A percentile compares a stretch with the other conserved stretches of the same genome.
Conservation (phyloP, 1,140 invertebrate genomes). For the Caenorhabditis briggsae region DNA sequence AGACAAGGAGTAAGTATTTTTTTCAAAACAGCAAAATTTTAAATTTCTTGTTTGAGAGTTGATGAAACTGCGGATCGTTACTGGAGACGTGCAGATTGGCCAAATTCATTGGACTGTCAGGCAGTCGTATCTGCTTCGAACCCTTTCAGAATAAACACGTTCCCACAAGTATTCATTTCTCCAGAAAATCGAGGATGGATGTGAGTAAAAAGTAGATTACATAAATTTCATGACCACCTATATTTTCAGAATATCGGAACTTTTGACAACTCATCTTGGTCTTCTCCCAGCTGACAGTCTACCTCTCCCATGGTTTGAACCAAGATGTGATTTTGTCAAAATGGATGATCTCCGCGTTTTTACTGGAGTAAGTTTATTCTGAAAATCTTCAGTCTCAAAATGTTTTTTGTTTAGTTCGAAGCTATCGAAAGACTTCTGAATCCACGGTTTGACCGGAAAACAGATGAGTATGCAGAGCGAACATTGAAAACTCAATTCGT, state of each 20-base stretch:
- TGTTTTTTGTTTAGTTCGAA: neutral
- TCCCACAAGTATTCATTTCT: slow-evolving; percentile 82
- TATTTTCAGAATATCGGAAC: slow-evolving; percentile 74
- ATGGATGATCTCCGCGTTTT: slow-evolving; percentile 26
- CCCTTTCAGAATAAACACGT: neutral
- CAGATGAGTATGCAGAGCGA: slow-evolving; percentile 78
- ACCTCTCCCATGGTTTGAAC: slow-evolving; percentile 85
- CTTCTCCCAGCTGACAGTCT: slow-evolving; percentile 82
- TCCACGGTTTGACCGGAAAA: slow-evolving; percentile 71
- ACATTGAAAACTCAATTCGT: slow-evolving; percentile 80
- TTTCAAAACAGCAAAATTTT: neutral
- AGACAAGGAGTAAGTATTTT: neutral
- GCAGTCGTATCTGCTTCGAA: slow-evolving; percentile 47
- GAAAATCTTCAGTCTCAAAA: neutral
- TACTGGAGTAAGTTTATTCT: slow-evolving; percentile 5
- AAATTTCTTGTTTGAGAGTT: neutral
- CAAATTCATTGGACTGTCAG: slow-evolving; percentile 57
- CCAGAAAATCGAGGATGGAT: slow-evolving; percentile 85
- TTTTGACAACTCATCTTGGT: slow-evolving; percentile 81
- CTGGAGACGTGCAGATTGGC: slow-evolving; percentile 64
- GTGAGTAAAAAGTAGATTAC: slow-evolving; percentile 72
- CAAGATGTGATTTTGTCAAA: slow-evolving; percentile 81
- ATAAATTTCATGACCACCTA: neutral
- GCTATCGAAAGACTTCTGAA: slow-evolving; percentile 27
- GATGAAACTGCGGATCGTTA: slow-evolving; percentile 29